Conservation (phyloP, 1,140 invertebrate genomes). For the Bombus pyrosoma region DNA sequence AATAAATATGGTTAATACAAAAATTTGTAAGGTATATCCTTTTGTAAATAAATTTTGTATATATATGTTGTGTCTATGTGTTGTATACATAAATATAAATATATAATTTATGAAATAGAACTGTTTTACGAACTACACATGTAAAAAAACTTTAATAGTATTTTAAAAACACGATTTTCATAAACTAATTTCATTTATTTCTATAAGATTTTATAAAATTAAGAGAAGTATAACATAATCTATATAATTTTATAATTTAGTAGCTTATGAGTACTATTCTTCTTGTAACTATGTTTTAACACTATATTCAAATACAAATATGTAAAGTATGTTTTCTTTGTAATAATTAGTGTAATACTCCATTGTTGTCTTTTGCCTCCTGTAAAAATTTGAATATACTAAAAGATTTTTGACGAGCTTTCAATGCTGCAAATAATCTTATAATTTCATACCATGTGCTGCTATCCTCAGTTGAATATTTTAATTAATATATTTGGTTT, state of each 20-base stretch:
- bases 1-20: not conserved
- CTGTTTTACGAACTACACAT: not conserved
- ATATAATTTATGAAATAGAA: conserved; percentile 1
- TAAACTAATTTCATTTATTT: not conserved
- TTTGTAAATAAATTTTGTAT: conserved; percentile 24
- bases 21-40: not conserved
- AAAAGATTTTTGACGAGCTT: not conserved
- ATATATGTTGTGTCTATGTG: not conserved
- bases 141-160: not conserved
- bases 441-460: not conserved
- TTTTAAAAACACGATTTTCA: not conserved
- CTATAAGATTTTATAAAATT: conserved; percentile 9
- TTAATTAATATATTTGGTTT: not conserved
- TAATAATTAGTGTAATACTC: too few relatives aligned
- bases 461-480: not conserved
- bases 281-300: not conserved
- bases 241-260: not conserved
- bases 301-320: not conserved
- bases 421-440: not conserved
- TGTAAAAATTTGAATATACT: not conserved
- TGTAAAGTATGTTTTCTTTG: not conserved
- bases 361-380: not conserved
- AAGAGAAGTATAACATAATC: not conserved
- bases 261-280: not conserved
- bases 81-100: conserved; percentile 4